Base-by-base conservation (phyloP, 2,797 vertebrate species). In the Paratrypauchen microcephalus region DNA sequence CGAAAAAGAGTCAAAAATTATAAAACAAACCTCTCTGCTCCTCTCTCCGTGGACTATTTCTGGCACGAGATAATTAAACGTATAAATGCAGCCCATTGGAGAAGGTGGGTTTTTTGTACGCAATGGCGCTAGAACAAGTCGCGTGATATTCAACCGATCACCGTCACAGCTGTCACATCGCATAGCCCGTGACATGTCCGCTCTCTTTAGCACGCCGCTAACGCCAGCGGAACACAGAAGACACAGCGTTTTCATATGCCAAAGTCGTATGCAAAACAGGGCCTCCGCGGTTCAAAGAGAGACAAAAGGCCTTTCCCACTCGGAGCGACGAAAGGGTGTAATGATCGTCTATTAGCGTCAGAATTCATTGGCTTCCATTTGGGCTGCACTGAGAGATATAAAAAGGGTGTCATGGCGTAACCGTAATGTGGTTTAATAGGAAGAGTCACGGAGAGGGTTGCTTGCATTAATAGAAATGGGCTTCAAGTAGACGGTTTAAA, bases 11-110 rank as follows among this genome's bases (percentile, higher is more conserved):
- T 36, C 32, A 9, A 7, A 36, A 45, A 13, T 45, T 4, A 56
- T 1, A 16, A 26, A 56, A 26, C 55, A 56, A 56, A 23, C 55
- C 12, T 15, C 6, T 30, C 32, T 84, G 80, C 72, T 64, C 74
- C 78, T 66, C 67, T 71, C 72, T 56, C n/a, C 71, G 64, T 65
- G 60, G 73, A 13, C 81, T 83, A 84, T 86, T 89, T 83, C 81
- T 88, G 84, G 78, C 19, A 19, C 41, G 52, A 61, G 70, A 71
- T 82, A 88, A 91, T 88, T 87, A 88, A 85, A 1, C 21, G 69
- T 67, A 76, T 79, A 82, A 84, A 74, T 81, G 72, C 81, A 83
- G 80, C 70, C 57, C 70, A 69, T 69, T 52, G 71, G 68, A 26
- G 69, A 72, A 76, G 69, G 71, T 67, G 71, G 57, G 65, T 78